Evolutionary conservation across 2,113 vertebrate genomes (phyloP), one percentile per base, ranked within the genome.

Genomic region (Nannospalax galili): DNA sequence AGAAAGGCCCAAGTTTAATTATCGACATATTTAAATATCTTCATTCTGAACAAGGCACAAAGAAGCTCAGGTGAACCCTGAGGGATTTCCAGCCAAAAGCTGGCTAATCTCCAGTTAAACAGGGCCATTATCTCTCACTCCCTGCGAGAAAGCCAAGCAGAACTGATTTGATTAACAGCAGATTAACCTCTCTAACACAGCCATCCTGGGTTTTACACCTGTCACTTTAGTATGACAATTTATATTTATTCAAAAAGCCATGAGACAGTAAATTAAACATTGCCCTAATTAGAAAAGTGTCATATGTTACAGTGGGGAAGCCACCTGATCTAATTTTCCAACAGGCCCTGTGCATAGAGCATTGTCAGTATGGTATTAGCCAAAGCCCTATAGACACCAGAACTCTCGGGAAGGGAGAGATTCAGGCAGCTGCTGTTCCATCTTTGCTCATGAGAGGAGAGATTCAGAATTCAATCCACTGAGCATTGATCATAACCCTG

Each of bases 101-200:
- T 98, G 98, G 98, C 98, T 98, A 98, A 99, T 98, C 98, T 98
- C 98, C 98, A 98, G 98, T 98, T 98, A 99, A 98, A 98, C 98
- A 98, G 98, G 97, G 97, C 98, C 98, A 99, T 99, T 99, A 99
- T 99, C 98, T 98, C 98, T 98, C 97, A 92, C 98, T 98, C 98
- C 98, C 98, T 4, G 60, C 97, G 98, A 99, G 99, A 99, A 98
- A 98, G 98, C 97, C 98, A 98, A 98, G 98, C 98, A 98, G 98
- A 98, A 98, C 98, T 98, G 98, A 99, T 99, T 98, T 99, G 98
- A 99, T 98, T 99, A 98, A 99, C 98, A 98, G 98, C 97, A 98
- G 98, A 99, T 99, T 99, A 99, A 98, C 98, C 98, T 99, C 98
- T 97, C 98, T 98, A 98, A 98, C 98, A 98, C 98, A 98, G 98